A percentile compares a stretch with the other conserved stretches of the same genome.
Conservation (phyloP, 2,888 invertebrate genomes). For the Sphinx pinastri region DNA sequence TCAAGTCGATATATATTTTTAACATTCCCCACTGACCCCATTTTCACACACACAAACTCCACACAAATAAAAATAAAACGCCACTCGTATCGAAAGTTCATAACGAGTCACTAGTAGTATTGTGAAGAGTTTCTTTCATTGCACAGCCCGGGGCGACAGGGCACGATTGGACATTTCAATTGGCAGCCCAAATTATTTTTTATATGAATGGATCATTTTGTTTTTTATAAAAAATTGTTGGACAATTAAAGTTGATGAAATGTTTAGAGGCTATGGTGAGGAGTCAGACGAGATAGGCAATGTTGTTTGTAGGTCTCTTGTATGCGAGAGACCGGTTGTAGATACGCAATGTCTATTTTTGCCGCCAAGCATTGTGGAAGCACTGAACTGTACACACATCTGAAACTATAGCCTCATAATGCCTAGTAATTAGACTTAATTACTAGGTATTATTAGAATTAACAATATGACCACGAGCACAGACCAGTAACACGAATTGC, state of each 20-base stretch:
- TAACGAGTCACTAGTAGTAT: neutral
- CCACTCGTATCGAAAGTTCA: constrained; percentile 8
- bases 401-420: too few species aligned
- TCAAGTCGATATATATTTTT: too few species aligned
- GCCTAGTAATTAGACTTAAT: too few species aligned
- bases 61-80: constrained; percentile 4
- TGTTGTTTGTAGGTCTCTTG: neutral
- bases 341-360: too few species aligned
- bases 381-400: too few species aligned
- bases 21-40: neutral
- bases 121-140: constrained; percentile 7
- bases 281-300: neutral
- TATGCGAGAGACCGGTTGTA: too few species aligned
- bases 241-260: neutral
- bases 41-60: neutral
- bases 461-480: too few species aligned
- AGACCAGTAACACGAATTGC: too few species aligned
- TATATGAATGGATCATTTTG: constrained; percentile 6
- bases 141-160: constrained; percentile 11
- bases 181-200: constrained; percentile 35
- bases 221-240: neutral
- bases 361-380: too few species aligned
- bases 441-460: too few species aligned
- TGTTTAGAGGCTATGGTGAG: neutral
- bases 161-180: constrained; percentile 37